A percentile compares a stretch with the other conserved stretches of the same genome.
These are phyloP conservation scores for Chiridota heheva DNA, from an alignment of 35 echinoderm and acorn worm species.

Conservation along the genomic window DNA sequence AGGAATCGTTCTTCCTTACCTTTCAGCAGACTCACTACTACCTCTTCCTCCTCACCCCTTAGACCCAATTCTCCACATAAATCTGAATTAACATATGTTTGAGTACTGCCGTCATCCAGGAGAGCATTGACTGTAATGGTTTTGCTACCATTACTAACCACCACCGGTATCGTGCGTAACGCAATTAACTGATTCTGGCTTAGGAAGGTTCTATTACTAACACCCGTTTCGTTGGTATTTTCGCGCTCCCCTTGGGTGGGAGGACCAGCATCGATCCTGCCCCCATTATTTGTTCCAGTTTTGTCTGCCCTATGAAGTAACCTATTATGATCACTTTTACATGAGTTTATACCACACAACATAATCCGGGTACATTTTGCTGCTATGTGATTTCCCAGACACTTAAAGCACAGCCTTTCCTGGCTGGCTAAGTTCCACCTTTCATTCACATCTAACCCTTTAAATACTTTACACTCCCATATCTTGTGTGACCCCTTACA, in stretches of 20 bases:
- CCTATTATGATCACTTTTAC: conserved; percentile 17
- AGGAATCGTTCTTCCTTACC: conserved; percentile 24
- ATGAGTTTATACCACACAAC: not conserved
- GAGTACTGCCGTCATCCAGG: conserved; percentile 36
- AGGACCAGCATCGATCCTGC: too few relatives aligned
- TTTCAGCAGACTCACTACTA: conserved; percentile 17
- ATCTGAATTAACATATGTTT: conserved; percentile 33
- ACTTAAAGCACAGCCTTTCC: not conserved
- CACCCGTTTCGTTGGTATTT: too few relatives aligned
- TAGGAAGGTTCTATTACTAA: too few relatives aligned
- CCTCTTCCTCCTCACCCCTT: not conserved
- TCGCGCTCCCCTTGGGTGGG: too few relatives aligned
- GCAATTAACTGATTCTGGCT: not conserved
- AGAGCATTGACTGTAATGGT: conserved; percentile 17
- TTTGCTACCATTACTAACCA: conserved; percentile 14
- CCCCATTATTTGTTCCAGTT: too few relatives aligned
- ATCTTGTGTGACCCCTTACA: not conserved
- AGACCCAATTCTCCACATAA: conserved; percentile 34
- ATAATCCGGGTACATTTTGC: not conserved
- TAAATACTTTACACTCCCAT: not conserved
- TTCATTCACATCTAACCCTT: not conserved
- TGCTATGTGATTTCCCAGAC: not conserved
- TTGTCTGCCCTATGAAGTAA: not conserved
- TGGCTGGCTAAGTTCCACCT: not conserved
- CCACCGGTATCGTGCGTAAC: not conserved